Evolutionary conservation across 1,140 invertebrate genomes (phyloP).

Genomic region (Fopius arisanus): DNA sequence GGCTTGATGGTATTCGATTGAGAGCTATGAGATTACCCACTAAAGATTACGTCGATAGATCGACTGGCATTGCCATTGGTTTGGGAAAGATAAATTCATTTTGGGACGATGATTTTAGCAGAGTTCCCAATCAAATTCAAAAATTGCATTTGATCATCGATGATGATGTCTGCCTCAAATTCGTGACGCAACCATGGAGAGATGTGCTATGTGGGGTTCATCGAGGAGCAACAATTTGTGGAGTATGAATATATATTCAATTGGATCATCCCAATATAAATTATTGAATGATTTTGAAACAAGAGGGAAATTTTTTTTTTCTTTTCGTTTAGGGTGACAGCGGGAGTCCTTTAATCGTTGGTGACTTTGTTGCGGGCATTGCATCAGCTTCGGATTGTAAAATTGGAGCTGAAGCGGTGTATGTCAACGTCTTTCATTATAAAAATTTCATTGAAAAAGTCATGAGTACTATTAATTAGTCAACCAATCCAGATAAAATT

Average conservation of each 20-base stretch:
- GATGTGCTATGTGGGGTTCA: neutral
- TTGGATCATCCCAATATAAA: neutral
- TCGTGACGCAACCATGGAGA: neutral
- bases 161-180: neutral
- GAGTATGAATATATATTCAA: neutral
- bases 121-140: neutral
- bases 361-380: neutral
- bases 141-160: neutral
- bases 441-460: neutral
- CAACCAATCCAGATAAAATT: too few species aligned
- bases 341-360: slow-evolving; percentile 10
- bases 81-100: neutral
- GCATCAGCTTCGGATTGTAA: neutral
- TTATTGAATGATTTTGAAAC: too few species aligned
- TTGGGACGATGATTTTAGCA: neutral
- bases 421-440: slow-evolving; percentile 13
- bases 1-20: neutral
- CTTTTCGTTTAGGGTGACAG: slow-evolving; percentile 16
- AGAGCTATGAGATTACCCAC: neutral
- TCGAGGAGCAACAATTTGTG: neutral
- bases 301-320: too few species aligned
- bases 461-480: too few species aligned
- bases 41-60: neutral
- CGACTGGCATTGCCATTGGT: neutral
- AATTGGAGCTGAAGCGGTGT: neutral